Percentiles rank a stretch among this genome's conserved stretches.
Evolutionary conservation across 2,888 invertebrate genomes (phyloP).

Genomic region (Alentia gelatinosa): DNA sequence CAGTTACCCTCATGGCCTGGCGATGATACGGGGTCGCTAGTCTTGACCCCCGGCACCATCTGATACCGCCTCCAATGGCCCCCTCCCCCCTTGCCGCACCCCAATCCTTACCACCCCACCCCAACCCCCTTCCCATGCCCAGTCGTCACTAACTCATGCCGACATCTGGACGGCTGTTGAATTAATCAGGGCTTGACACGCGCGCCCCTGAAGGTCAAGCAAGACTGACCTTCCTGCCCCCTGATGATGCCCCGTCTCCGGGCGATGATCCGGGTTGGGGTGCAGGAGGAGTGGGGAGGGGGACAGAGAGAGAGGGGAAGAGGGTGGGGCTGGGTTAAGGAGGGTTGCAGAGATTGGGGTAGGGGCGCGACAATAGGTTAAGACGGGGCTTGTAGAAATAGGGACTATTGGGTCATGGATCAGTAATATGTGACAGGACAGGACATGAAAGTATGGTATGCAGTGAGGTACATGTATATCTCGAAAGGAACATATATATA

Average conservation of each 20-base stretch:
- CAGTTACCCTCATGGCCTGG: constrained; percentile 19
- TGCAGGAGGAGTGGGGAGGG: not conserved
- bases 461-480: no score
- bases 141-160: not conserved
- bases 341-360: no score
- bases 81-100: not conserved
- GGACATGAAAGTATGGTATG: no score
- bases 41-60: not conserved
- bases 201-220: constrained; percentile 20
- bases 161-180: constrained; percentile 9
- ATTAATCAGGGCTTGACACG: constrained; percentile 43
- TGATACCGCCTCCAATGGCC: not conserved
- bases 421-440: no score
- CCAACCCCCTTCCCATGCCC: not conserved
- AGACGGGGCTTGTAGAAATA: no score
- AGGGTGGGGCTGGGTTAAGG: no score
- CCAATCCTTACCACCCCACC: not conserved
- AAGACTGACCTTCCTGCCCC: not conserved
- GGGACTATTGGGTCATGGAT: no score
- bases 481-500: no score
- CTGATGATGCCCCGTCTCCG: not conserved
- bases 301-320: no score
- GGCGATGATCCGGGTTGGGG: no score
- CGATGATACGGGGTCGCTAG: constrained; percentile 21
- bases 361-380: no score